Evolutionary conservation across 2,888 invertebrate genomes (phyloP), one percentile per base, ranked within the genome.

Genomic region (Rhamnusium bicolor): DNA sequence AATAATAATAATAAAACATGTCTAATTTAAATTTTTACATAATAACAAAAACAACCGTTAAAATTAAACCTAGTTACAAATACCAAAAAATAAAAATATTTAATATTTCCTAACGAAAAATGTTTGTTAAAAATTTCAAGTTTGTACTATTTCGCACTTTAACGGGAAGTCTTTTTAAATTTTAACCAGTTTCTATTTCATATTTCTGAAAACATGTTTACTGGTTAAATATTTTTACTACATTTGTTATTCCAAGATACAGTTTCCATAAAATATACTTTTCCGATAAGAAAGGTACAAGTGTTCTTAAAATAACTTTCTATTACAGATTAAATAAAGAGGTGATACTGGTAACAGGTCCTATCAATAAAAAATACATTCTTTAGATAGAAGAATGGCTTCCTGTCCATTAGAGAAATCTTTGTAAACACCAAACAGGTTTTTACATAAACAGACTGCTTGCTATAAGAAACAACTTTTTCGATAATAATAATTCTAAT

Each of bases 371-470:
- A 76, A 71, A 66, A 71, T 73, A 71, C 74, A 77, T 77, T 77
- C 77, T 72, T 70, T 32, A 53, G 66, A 71, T 60, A 68, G 62
- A 77, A 69, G 71, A 71, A 77, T 71, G 73, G 73, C 69, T 74
- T 77, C 73, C 77, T 72, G 74, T 58, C 74, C 71, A 69, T 71
- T 71, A 74, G 74, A 77, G 74, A 77, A 76, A 74, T 77, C 73
- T 77, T 71, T 71, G 46, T 76, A 69, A 66, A 72, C 69, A 63
- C 58, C 65, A 58, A 73, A 74, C 76, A 18, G 72, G 74, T 74
- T 77, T 74, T 73, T 74, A 73, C 73, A 74, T 73, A 71, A 74
- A 73, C 71, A 69, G 47, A 54, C 72, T 10, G 32, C 54, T 56
- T 10, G 32, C 54, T 56, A 56, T 19, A 19, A 46, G 56, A 19